A percentile compares a stretch with the other conserved stretches of the same genome.
These are phyloP conservation scores for Spodoptera exigua DNA, from an alignment of 2,888 invertebrate species.

Conservation along the genomic window DNA sequence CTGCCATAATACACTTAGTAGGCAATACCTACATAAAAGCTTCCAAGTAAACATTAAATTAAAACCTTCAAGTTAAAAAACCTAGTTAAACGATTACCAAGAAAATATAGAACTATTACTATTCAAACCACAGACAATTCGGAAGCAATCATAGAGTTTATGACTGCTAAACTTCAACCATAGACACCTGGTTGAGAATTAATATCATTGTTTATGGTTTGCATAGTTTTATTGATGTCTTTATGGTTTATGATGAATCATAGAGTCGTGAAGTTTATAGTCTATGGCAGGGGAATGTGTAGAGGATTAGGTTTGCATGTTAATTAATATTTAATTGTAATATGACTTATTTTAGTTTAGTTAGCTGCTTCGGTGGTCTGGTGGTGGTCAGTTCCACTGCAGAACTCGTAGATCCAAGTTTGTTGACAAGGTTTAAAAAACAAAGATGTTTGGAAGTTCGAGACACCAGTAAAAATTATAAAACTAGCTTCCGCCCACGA, in stretches of 20 bases:
- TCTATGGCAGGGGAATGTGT: conserved; percentile 16
- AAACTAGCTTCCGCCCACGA: too few species aligned
- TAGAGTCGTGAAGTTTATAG: conserved; percentile 10
- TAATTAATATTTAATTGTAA: too few species aligned
- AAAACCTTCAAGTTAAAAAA: background rate
- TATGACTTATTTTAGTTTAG: too few species aligned
- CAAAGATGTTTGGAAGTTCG: too few species aligned
- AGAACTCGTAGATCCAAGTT: too few species aligned
- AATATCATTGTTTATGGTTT: conserved; percentile 49
- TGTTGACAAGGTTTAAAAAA: too few species aligned
- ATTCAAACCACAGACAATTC: conserved; percentile 59
- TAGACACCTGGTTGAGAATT: conserved; percentile 61
- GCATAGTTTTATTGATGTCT: conserved; percentile 33
- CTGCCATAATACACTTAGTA: too few species aligned
- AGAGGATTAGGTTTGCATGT: too few species aligned
- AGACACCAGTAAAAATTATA: too few species aligned
- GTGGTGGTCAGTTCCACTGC: too few species aligned
- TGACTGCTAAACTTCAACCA: conserved; percentile 46
- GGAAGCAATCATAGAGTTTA: conserved; percentile 65
- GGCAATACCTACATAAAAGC: too few species aligned
- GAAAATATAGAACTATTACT: conserved; percentile 50
- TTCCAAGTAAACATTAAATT: conserved; percentile 6
- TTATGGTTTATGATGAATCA: conserved; percentile 38
- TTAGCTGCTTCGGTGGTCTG: too few species aligned
- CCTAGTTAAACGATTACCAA: conserved; percentile 15